Evolutionary conservation across 2,888 invertebrate genomes (phyloP).

Genomic region (Poecilobothrus nobilitatus): DNA sequence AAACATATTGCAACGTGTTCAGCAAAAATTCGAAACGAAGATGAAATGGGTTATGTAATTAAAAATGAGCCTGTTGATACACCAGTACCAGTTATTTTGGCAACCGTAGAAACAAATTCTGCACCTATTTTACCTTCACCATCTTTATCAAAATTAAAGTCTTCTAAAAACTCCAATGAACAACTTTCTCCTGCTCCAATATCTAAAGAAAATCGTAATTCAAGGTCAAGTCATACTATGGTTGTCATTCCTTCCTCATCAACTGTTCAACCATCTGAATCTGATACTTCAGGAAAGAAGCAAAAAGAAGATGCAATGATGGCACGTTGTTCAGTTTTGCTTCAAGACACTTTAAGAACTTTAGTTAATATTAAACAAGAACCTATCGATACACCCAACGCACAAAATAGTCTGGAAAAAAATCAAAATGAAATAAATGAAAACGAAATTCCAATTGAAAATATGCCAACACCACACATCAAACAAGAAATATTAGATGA

Average conservation of each 20-base stretch:
- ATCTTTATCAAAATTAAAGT: not conserved
- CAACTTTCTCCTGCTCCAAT: not conserved
- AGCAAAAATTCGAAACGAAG: slow-evolving; percentile 8
- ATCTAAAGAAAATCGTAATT: not conserved
- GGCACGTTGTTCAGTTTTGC: slow-evolving; percentile 36
- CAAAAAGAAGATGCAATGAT: slow-evolving; percentile 18
- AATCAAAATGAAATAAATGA: slow-evolving; percentile 15
- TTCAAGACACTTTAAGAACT: slow-evolving; percentile 38
- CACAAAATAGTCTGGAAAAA: slow-evolving; percentile 12
- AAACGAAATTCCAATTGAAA: slow-evolving; percentile 25
- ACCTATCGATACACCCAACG: slow-evolving; percentile 29
- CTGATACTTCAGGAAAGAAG: not conserved
- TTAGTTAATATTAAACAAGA: slow-evolving; percentile 41
- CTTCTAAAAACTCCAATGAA: not conserved
- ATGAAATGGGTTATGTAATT: not conserved
- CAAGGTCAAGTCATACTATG: slow-evolving; percentile 1
- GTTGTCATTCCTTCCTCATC: slow-evolving; percentile 7
- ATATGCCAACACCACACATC: slow-evolving; percentile 16
- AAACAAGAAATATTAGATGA: slow-evolving; percentile 25
- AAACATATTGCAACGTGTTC: slow-evolving; percentile 23
- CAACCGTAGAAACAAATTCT: not conserved
- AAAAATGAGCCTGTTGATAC: not conserved
- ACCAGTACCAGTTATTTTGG: no score
- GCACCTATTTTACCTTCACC: not conserved
- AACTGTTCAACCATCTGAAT: not conserved